phyloP scores from a whole-genome alignment of 2,797 vertebrate species.

The Glossophaga mutica region DNA sequence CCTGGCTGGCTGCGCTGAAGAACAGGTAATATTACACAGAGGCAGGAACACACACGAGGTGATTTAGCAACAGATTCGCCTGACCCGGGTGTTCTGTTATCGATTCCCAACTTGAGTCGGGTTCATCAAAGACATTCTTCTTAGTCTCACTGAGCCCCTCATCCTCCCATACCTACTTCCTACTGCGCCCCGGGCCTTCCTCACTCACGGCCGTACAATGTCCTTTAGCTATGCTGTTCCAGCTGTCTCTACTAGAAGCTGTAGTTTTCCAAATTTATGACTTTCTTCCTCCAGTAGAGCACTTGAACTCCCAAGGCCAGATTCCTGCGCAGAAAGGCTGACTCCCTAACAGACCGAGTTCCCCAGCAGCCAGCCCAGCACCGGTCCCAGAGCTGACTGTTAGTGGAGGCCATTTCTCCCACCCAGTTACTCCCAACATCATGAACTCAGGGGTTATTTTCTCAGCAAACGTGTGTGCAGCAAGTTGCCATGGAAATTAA shows the following conservation, averaged over 20 bases:
- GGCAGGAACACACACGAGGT: not conserved
- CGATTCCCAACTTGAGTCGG: not conserved
- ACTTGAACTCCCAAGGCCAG: not conserved
- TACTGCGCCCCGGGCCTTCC: not conserved
- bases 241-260: not conserved
- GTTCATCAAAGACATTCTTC: not conserved
- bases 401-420: slow-evolving; percentile 33
- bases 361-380: not conserved
- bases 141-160: not conserved
- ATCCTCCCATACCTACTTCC: not conserved
- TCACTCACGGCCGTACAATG: not conserved
- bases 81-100: not conserved
- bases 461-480: slow-evolving; percentile 65
- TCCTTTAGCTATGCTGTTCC: not conserved
- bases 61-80: not conserved
- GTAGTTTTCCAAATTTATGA: not conserved
- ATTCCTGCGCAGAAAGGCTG: not conserved
- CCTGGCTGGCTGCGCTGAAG: not conserved
- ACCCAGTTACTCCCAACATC: slow-evolving; percentile 38
- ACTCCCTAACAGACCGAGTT: not conserved
- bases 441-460: slow-evolving; percentile 59
- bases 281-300: slow-evolving; percentile 7
- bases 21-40: not conserved
- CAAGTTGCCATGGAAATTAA: slow-evolving; percentile 81
- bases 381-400: not conserved